Conservation (phyloP, 2,888 invertebrate species). For the Marasmarcha lunaedactyla region DNA sequence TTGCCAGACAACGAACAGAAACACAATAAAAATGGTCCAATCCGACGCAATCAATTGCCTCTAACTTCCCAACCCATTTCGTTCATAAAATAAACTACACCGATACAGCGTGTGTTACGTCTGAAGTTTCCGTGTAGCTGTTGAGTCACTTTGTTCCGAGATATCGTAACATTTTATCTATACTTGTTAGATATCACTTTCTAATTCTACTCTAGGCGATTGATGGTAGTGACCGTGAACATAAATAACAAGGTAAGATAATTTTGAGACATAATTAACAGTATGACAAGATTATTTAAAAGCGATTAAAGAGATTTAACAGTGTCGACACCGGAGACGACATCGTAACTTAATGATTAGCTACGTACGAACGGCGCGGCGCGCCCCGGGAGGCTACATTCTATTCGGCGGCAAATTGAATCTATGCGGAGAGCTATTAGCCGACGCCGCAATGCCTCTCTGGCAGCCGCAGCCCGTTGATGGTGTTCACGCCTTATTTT, state of each 20-base stretch:
- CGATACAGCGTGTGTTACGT: too few species aligned
- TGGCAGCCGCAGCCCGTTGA: slow-evolving; percentile 41
- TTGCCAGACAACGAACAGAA: slow-evolving; percentile 11
- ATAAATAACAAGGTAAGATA: too few species aligned
- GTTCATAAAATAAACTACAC: background rate
- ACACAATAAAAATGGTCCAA: slow-evolving; percentile 56
- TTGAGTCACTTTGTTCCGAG: too few species aligned
- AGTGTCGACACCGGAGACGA: slow-evolving; percentile 26
- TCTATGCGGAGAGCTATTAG: slow-evolving; percentile 61
- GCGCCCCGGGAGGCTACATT: slow-evolving; percentile 52
- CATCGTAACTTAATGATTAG: slow-evolving; percentile 57
- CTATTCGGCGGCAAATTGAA: slow-evolving; percentile 63
- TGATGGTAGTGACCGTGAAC: too few species aligned
- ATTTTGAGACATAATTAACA: too few species aligned
- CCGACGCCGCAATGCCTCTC: slow-evolving; percentile 42
- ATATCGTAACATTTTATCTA: too few species aligned
- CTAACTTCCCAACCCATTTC: slow-evolving; percentile 22
- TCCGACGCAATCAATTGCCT: slow-evolving; percentile 49
- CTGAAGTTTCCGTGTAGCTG: too few species aligned
- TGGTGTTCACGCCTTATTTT: slow-evolving; percentile 32
- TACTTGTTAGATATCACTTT: too few species aligned
- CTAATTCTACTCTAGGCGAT: too few species aligned
- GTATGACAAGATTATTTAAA: too few species aligned
- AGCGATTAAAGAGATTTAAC: too few species aligned
- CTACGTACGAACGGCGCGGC: slow-evolving; percentile 20